Evolutionary conservation across 92 coral and sea anemone genomes (phyloP), one percentile per base, ranked within the genome.

Genomic region (Porites divaricata): DNA sequence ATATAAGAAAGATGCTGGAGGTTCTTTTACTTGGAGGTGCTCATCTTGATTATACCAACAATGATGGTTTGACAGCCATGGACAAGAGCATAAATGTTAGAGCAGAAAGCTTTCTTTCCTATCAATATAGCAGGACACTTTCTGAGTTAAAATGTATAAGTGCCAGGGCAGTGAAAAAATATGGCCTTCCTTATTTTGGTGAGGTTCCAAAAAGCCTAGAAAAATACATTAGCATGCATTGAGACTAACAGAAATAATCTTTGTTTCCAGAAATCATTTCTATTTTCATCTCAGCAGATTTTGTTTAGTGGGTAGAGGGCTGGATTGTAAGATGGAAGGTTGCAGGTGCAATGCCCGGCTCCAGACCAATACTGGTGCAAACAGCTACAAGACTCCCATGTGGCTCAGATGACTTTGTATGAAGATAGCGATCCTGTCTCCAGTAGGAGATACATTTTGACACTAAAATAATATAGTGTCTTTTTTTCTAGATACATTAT

Each of bases 151-250:
- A 91, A 69, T 91, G 95, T 76, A 80, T 91, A 19, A 87, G 92
- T 58, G 95, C 95, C 12, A 81, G 88, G 64, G 92, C 84, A 15
- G 87, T 91, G 15, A 83, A 54, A 71, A 77, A 85, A 70, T 61
- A 78, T 67, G 72, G 86, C 54, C 86, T 91, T 25, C 78, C 69
- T 4, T 91, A 79, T 66, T 63, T 64, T 25, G 95, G 95, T 12
- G 56, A 88, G 26, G 95, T 91, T 8, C 95, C 95, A 20, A 91
- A 85, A 76, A 82, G 72, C 10, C 81, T 91, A 59, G 95, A 91
- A 74, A 75, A 56, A 77, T 54, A 0, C 59, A 54, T 54, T 2
- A 54, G 59, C 10, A 54, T 54, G 59, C 59, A 54, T 54, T 54
- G 16, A 54, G 16, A 54, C 59, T 54, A 35, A 35, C 45, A 35